Conservation (phyloP, 2,113 vertebrate species). For the Rhinichthys klamathensis region DNA sequence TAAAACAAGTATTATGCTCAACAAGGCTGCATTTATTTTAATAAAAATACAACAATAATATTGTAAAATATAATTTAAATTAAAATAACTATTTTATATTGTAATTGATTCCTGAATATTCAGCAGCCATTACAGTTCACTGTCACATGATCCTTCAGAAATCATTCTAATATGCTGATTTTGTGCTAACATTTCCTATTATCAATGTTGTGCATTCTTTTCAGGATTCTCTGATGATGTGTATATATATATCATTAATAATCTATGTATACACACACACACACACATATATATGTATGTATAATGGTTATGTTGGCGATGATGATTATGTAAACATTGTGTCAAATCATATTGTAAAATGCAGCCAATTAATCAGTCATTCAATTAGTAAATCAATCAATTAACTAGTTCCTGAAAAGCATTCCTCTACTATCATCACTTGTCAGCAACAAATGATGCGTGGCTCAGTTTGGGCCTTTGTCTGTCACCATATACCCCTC, state of each 20-base stretch:
- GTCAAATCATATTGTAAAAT: not conserved
- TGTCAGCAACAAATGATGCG: constrained; percentile 17
- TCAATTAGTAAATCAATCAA: constrained; percentile 28
- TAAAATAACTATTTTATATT: not conserved
- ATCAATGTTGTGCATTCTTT: not conserved
- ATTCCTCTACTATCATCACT: constrained; percentile 27
- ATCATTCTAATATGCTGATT: not conserved
- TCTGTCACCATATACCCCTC: constrained; percentile 18
- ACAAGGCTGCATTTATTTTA: not conserved
- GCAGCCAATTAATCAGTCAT: not conserved
- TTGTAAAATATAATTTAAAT: not conserved
- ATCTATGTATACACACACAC: too few species aligned
- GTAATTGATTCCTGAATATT: not conserved
- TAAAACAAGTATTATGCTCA: not conserved
- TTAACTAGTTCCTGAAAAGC: constrained; percentile 8
- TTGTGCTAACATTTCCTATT: not conserved
- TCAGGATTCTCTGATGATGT: too few species aligned
- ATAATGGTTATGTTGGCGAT: not conserved
- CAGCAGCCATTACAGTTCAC: not conserved
- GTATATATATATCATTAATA: too few species aligned
- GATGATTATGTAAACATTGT: not conserved
- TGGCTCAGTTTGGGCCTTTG: not conserved
- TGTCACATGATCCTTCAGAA: not conserved
- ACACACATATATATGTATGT: too few species aligned
- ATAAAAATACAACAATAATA: not conserved